Evolutionary conservation across 2,113 vertebrate genomes (phyloP), one percentile per base, ranked within the genome.

Genomic region (Nestor notabilis): DNA sequence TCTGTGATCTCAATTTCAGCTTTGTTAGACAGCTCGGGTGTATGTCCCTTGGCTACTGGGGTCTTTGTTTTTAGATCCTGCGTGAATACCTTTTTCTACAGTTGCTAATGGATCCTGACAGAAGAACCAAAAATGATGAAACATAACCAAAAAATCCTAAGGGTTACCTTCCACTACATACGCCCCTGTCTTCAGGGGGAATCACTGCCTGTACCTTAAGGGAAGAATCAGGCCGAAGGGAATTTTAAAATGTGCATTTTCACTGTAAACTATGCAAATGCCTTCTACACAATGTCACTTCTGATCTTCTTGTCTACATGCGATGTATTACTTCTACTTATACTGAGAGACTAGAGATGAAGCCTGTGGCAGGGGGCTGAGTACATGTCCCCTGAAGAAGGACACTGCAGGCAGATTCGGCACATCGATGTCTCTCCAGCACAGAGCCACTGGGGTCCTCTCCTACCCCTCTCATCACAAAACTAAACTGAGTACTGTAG

Each of bases 71-170:
- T 93, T 88, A 86, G 79, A 84, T 94, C 93, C 92, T 93, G 53
- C 3, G 23, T 91, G 95, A 93, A 93, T 92, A 91, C 82, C 66
- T 94, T 85, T 93, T 91, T 28, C 71, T 94, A 58, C 41, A 76
- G 53, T 43, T 83, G 35, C 85, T 95, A 94, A 97, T 96, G 85
- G 90, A 94, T 88, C 87, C 82, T 96, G 95, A 96, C 95, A 94
- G 93, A 94, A 93, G 87, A 95, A 92, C 93, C 84, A 58, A 96
- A 95, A 96, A 80, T 80, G 84, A 96, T 96, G 85, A 97, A 96
- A 96, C 46, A 6, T 24, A 86, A 96, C 95, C 92, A 96, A 96
- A 97, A 96, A 93, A 56, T 96, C 95, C 95, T 95, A 61, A 90
- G 96, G 95, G 91, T 94, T 97, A 83, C 84, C 85, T 90, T 93